phyloP scores from a whole-genome alignment of 2,888 invertebrate species.

The Phyllotreta striolata region DNA sequence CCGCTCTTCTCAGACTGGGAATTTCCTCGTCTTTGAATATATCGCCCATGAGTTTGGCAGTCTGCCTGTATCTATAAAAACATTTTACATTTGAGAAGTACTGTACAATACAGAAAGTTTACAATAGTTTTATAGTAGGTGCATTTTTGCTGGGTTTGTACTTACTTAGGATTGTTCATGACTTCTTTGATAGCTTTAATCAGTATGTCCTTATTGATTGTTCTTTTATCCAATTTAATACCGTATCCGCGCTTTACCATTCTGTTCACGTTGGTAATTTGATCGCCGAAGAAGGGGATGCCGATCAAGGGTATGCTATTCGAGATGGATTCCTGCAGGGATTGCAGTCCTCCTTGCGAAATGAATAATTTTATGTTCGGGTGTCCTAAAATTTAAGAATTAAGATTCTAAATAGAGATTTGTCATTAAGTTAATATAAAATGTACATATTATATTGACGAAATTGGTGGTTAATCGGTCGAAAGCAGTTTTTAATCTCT shows the following conservation, averaged over 20 bases:
- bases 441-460: too few species aligned
- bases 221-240: constrained; percentile 51
- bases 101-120: not conserved
- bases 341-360: constrained; percentile 62
- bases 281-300: constrained; percentile 59
- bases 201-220: constrained; percentile 51
- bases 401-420: not conserved
- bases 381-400: constrained; percentile 47
- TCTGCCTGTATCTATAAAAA: constrained; percentile 41
- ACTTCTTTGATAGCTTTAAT: constrained; percentile 48
- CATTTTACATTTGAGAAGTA: not conserved
- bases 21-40: constrained; percentile 48
- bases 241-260: constrained; percentile 53
- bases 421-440: too few species aligned
- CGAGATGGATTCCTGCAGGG: constrained; percentile 59
- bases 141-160: not conserved
- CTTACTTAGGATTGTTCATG: constrained; percentile 40
- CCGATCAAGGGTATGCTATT: constrained; percentile 60
- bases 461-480: too few species aligned
- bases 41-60: constrained; percentile 39
- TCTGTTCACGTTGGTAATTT: constrained; percentile 55
- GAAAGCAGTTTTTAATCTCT: too few species aligned
- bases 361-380: constrained; percentile 60
- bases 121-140: not conserved
- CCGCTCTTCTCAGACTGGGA: constrained; percentile 47